Percentiles rank a stretch among this genome's conserved stretches.
These are phyloP conservation scores for Centropus unirufus DNA, from an alignment of 2,113 vertebrate species.

Conservation along the genomic window DNA sequence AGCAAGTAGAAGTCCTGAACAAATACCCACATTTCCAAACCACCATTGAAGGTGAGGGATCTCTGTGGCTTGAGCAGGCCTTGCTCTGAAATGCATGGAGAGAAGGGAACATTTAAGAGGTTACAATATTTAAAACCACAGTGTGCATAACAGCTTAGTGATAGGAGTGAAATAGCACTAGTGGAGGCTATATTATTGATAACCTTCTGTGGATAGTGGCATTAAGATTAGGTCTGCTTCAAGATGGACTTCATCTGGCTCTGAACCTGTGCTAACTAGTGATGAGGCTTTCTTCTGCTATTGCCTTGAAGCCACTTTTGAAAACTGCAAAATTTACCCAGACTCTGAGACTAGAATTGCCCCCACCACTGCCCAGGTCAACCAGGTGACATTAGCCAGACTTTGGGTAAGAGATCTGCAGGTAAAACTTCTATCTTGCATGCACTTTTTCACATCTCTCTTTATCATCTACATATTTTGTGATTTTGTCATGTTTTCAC, in stretches of 20 bases:
- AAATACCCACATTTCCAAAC: constrained; percentile 89
- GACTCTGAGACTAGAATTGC: not conserved
- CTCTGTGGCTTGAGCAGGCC: not conserved
- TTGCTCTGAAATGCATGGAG: not conserved
- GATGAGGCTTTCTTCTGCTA: not conserved
- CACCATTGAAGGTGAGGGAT: constrained; percentile 85
- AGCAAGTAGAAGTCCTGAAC: constrained; percentile 85
- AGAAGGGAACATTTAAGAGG: not conserved
- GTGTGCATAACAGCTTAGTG: not conserved
- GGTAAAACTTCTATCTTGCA: not conserved
- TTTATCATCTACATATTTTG: not conserved
- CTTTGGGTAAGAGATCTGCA: not conserved
- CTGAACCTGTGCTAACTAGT: not conserved
- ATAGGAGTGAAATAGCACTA: not conserved
- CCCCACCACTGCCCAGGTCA: not conserved
- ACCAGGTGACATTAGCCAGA: not conserved
- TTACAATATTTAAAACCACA: not conserved
- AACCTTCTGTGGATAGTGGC: not conserved
- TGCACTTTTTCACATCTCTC: not conserved
- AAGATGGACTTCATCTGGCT: not conserved
- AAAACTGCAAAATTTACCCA: not conserved
- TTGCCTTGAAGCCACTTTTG: not conserved
- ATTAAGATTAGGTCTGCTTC: not conserved
- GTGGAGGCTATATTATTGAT: not conserved
- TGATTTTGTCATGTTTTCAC: not conserved